Percentiles rank a stretch among this genome's conserved stretches.
phyloP scores from a whole-genome alignment of 1,140 invertebrate species.

The Solen grandis region DNA sequence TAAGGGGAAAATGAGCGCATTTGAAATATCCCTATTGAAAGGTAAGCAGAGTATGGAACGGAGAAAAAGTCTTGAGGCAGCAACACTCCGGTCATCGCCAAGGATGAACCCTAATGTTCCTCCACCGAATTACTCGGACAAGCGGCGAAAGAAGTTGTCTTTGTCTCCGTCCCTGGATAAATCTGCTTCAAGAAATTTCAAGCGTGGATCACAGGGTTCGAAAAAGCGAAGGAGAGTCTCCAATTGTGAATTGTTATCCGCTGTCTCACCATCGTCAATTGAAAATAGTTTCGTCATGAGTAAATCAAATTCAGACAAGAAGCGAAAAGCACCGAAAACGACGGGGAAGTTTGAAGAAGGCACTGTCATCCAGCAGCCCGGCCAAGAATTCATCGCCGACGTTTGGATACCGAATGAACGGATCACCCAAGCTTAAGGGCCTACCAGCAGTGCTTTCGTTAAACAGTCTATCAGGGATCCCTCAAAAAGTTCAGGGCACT shows the following conservation, averaged over 20 bases:
- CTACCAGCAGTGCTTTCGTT: slow-evolving; percentile 28
- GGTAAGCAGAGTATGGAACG: slow-evolving; percentile 45
- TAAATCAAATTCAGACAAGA: too few relatives aligned
- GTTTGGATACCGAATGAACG: slow-evolving; percentile 1
- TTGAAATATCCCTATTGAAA: slow-evolving; percentile 44
- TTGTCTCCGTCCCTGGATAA: background rate
- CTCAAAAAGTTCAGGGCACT: slow-evolving; percentile 21
- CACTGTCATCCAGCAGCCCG: too few relatives aligned
- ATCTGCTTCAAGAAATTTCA: too few relatives aligned
- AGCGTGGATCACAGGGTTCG: too few relatives aligned
- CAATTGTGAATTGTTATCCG: background rate
- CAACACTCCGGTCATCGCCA: slow-evolving; percentile 27
- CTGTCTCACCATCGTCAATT: slow-evolving; percentile 6
- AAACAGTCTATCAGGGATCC: slow-evolving; percentile 41
- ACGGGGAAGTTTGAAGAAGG: too few relatives aligned
- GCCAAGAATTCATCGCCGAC: too few relatives aligned
- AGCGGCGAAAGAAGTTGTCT: too few relatives aligned
- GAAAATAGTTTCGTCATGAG: slow-evolving; percentile 28
- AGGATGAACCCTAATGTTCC: slow-evolving; percentile 36
- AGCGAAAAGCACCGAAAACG: too few relatives aligned
- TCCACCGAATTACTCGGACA: slow-evolving; percentile 34
- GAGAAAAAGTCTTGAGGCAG: slow-evolving; percentile 41
- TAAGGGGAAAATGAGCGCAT: slow-evolving; percentile 47
- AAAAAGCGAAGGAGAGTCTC: background rate
- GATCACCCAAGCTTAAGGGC: slow-evolving; percentile 42